Percentiles rank a stretch among this genome's conserved stretches.
Evolutionary conservation across 2,113 vertebrate genomes (phyloP).

Genomic region (chimpanzee (Pan troglodytes)): DNA sequence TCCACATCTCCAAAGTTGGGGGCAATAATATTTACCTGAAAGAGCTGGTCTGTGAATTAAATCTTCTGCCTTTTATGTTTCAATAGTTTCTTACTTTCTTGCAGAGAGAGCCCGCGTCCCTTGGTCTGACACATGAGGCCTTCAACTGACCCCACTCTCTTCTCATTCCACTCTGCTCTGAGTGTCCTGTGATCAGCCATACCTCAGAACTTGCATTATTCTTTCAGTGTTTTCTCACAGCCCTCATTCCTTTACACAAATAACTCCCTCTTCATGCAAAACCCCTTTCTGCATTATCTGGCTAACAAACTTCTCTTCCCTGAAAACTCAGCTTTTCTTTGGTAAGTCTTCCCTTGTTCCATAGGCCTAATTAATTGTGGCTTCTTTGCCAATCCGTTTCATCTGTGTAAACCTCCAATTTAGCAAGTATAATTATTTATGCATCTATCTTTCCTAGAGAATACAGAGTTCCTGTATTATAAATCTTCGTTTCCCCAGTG

Average conservation of each 20-base stretch:
- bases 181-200: not conserved
- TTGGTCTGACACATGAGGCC: not conserved
- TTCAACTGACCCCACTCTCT: not conserved
- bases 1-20: not conserved
- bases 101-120: not conserved
- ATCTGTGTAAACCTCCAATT: not conserved
- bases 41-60: not conserved
- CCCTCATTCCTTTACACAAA: not conserved
- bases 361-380: not conserved
- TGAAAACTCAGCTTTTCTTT: not conserved
- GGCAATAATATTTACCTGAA: not conserved
- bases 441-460: not conserved
- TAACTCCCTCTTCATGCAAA: not conserved
- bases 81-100: not conserved
- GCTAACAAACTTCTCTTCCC: not conserved
- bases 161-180: not conserved
- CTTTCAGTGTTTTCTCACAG: not conserved
- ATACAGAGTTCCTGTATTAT: not conserved
- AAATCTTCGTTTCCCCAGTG: conserved; percentile 29
- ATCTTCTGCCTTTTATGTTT: not conserved
- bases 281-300: not conserved
- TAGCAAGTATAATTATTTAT: not conserved
- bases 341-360: not conserved
- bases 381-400: conserved; percentile 44
- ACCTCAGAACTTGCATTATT: not conserved